Base-by-base conservation (phyloP, 2,797 vertebrate genomes). In the Avahi laniger region DNA sequence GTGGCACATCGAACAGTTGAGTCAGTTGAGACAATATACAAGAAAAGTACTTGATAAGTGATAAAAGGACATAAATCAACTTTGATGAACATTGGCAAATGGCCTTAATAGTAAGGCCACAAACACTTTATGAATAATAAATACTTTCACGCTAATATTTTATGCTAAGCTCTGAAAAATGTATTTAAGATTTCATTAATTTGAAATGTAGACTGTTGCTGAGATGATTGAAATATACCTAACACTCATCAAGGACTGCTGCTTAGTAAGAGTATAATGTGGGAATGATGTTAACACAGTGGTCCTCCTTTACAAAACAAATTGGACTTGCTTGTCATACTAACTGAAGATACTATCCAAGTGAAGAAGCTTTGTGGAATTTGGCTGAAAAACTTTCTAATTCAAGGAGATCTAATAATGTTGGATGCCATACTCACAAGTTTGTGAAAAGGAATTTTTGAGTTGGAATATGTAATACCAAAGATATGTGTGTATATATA, bases 371-470 rank as follows among this genome's bases (percentile, higher is more conserved):
- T 93, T 86, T 43, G 8, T 82, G 43, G 26, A 87, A 96, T 80
- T 91, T 96, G 65, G 22, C 14, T 89, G 35, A 95, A 94, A 93
- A 24, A 13, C 91, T 70, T 54, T 91, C 84, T 94, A 84, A 70
- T 93, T 94, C 15, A 75, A 95, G 69, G 50, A 95, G 33, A 89
- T n/a, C 50, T 59, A 94, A 89, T 83, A 95, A 93, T 67, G 70
- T 30, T 91, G 43, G 50, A 83, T 80, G 30, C 46, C 38, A 84
- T 94, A 92, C 14, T 69, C 80, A 81, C 8, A 61, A 57, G 3
- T 75, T 89, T 81, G 0, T 79, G 41, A 85, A 89, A 65, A 91
- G 54, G 13, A 90, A 67, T 1, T 43, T 94, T 92, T 57, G 67
- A 92, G 35, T 57, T 96, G 33, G 30, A 93, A 86, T 46, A 65